Evolutionary conservation across 2,113 vertebrate species (phyloP), one percentile per base, ranked within the genome.

Genomic region (Falco punctatus): DNA sequence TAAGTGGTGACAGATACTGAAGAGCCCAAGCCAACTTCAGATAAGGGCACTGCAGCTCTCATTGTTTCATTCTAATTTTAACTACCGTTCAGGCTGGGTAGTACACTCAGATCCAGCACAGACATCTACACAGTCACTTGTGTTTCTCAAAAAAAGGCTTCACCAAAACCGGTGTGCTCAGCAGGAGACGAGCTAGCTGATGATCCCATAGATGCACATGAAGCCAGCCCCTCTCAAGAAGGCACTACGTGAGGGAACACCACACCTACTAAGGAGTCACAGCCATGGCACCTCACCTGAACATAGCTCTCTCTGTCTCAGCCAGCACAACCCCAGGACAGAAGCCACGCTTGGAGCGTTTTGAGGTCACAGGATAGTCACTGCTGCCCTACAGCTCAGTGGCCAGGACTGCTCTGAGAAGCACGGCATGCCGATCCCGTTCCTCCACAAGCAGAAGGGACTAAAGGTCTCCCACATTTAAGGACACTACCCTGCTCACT

Each of bases 301-400:
- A 35, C 9, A 0, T 18, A 35, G 23, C 20, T 75, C 23, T 46
- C 32, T n/a, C 15, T 1, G 0, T 58, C 21, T 42, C 48, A 57
- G 42, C 38, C 22, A 46, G 54, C 54, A 54, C 18, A 33, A n/a
- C 33, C 30, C 28, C 48, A 67, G 52, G 27, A 30, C 55, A 69
- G 58, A 74, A 89, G 48, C 17, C 57, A 65, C 38, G 7, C 17
- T 52, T 70, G 49, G 17, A 20, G 16, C 12, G 15, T 57, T 27
- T 46, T 27, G 58, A 86, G 35, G 35, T 69, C 30, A 55, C n/a
- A n/a, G 54, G n/a, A 16, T 69, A 42, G 24, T 35, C 67, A 19
- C 69, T 74, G 67, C 20, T 69, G 42, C 12, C 55, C 23, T 26
- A 19, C 23, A 44, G 27, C 48, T 33, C 26, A 35, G 16, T 8